A percentile compares a stretch with the other conserved stretches of the same genome.
Evolutionary conservation across 2,888 invertebrate species (phyloP).

Genomic region (Acanthosoma haemorrhoidale): DNA sequence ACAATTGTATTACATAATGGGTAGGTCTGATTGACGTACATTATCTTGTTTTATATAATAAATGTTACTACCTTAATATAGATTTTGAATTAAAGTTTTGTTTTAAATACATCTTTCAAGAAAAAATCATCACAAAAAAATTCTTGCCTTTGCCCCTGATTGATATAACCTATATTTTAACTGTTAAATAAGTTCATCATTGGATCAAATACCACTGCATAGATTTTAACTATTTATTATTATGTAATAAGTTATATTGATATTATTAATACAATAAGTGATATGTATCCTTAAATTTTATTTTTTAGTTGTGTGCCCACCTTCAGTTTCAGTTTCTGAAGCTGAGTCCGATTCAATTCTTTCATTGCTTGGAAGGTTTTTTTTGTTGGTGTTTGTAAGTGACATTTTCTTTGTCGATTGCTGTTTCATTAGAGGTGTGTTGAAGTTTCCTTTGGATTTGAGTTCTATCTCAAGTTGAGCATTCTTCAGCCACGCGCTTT

Average conservation of each 20-base stretch:
- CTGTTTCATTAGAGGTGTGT: slow-evolving; percentile 40
- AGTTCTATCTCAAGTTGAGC: slow-evolving; percentile 70
- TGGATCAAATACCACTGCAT: neutral
- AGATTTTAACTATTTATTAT: neutral
- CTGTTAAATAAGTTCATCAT: neutral
- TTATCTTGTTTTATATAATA: no score
- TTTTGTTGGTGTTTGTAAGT: slow-evolving; percentile 40
- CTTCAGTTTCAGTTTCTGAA: slow-evolving; percentile 41
- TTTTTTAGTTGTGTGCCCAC: slow-evolving; percentile 1
- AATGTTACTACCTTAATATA: no score
- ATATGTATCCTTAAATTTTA: neutral
- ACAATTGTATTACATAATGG: no score
- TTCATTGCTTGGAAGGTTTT: slow-evolving; percentile 38
- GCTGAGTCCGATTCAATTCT: slow-evolving; percentile 39
- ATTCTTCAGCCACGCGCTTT: slow-evolving; percentile 73
- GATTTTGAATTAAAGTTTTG: no score
- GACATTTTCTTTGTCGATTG: slow-evolving; percentile 43
- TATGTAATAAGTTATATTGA: neutral
- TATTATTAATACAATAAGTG: neutral
- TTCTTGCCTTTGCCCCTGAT: no score
- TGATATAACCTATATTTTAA: no score
- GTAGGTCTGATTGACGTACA: no score
- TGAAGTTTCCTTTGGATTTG: slow-evolving; percentile 51
- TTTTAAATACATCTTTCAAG: no score
- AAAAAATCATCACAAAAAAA: no score